Evolutionary conservation across 2,113 vertebrate genomes (phyloP).

Genomic region (Fulica atra): DNA sequence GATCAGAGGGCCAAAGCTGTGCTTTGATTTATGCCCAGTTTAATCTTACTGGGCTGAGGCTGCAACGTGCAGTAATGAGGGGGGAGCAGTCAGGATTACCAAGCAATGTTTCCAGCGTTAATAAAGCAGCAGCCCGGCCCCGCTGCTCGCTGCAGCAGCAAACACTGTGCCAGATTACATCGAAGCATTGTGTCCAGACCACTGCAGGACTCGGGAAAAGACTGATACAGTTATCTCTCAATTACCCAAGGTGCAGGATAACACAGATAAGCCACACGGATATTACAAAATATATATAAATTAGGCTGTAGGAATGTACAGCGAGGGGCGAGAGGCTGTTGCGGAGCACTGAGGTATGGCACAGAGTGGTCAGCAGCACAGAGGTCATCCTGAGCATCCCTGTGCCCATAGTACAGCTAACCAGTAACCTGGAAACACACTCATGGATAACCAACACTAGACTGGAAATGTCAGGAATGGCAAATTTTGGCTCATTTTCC

Average conservation of each 20-base stretch:
- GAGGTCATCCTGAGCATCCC: neutral
- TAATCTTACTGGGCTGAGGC: neutral
- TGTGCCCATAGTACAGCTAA: rapidly evolving
- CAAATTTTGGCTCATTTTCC: neutral
- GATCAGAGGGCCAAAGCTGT: neutral
- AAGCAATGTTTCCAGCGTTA: neutral
- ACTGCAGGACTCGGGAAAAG: neutral
- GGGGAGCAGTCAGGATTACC: neutral
- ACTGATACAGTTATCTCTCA: neutral
- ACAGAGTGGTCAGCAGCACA: rapidly evolving
- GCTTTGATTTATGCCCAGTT: neutral
- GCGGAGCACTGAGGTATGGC: neutral
- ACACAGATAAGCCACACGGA: neutral
- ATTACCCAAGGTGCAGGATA: neutral
- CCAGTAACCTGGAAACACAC: neutral
- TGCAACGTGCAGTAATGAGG: rapidly evolving
- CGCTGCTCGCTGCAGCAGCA: rapidly evolving
- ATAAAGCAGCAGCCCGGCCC: neutral
- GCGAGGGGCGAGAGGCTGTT: neutral
- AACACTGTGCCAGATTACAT: neutral
- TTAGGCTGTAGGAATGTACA: neutral
- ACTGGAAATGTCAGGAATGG: neutral
- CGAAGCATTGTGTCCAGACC: neutral
- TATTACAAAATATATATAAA: neutral
- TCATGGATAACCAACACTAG: neutral